Evolutionary conservation across 2,797 vertebrate species (phyloP), one percentile per base, ranked within the genome.

Genomic region (Parotocinclus haroldoi): DNA sequence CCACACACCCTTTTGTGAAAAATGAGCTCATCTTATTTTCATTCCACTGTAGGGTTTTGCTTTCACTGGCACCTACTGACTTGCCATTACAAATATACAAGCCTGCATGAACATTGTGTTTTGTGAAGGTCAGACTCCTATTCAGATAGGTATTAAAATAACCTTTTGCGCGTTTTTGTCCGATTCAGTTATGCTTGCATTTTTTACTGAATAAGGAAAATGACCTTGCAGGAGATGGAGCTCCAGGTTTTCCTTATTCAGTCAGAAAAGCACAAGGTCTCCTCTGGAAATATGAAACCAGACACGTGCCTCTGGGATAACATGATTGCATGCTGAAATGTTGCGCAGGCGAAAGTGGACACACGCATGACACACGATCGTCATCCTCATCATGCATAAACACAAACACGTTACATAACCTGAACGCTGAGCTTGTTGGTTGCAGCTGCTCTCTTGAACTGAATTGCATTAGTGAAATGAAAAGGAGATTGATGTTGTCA

Each of bases 401-500:
- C 14, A 12, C 12, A 55, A 17, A 48, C 63, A 54, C 46, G 53
- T 69, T 69, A 66, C 55, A 63, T 69, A 69, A 58, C 10, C 3
- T 38, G 55, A 69, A 55, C 36, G n/a, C 40, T 51, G 27, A 56
- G 51, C 69, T 68, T 36, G 65, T 78, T 79, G 67, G 19, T 37
- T 56, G 51, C 54, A 56, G 57, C 69, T 74, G 12, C 38, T 74
- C 72, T 65, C 60, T 40, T 55, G 27, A 27, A 27, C 5, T 42
- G 59, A 69, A 72, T 71, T 76, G 77, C 66, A 77, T 79, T 81
- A 78, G 65, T 55, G 58, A 72, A 76, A 84, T 75, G 51, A 77
- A 55, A 52, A 52, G 58, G 53, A 71, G 77, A 78, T 81, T 67
- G 72, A 74, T 72, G 58, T 71, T 62, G 51, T 75, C 51, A 53